Evolutionary conservation across 2,113 vertebrate genomes (phyloP).

Genomic region (Sterrhoptilus dennistouni): DNA sequence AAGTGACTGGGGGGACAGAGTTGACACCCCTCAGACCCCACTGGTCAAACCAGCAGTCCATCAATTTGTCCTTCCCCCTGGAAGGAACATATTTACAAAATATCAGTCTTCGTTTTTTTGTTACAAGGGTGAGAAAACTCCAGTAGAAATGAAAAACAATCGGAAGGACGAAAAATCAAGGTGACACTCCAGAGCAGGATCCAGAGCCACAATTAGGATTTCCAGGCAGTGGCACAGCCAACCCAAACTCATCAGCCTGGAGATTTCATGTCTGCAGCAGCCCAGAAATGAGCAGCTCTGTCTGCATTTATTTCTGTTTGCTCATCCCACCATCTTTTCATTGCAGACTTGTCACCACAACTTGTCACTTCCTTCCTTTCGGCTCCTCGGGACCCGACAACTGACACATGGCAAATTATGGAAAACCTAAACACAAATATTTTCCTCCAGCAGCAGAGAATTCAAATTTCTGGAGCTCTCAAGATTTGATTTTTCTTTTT

Average conservation of each 20-base stretch:
- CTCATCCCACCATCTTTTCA: background rate
- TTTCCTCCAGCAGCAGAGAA: background rate
- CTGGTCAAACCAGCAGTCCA: too few species aligned
- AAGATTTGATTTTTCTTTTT: background rate
- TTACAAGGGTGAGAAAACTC: too few species aligned
- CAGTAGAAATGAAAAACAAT: too few species aligned
- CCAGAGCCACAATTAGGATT: background rate
- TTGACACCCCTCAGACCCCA: too few species aligned
- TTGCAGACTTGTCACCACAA: background rate
- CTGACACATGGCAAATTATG: background rate
- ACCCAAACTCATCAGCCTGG: background rate
- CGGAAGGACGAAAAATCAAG: too few species aligned
- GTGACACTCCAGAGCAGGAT: background rate
- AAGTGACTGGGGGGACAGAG: too few species aligned
- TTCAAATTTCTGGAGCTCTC: background rate
- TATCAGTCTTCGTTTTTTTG: too few species aligned
- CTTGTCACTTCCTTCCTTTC: background rate
- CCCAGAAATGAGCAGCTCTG: background rate
- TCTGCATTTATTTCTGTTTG: background rate
- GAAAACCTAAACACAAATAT: background rate
- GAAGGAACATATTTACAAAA: too few species aligned
- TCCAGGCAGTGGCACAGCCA: background rate
- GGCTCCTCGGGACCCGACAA: background rate
- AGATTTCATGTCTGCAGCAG: background rate
- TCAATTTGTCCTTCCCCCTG: too few species aligned